Conservation (phyloP, 2,888 invertebrate genomes). For the Drosophila koepferae region DNA sequence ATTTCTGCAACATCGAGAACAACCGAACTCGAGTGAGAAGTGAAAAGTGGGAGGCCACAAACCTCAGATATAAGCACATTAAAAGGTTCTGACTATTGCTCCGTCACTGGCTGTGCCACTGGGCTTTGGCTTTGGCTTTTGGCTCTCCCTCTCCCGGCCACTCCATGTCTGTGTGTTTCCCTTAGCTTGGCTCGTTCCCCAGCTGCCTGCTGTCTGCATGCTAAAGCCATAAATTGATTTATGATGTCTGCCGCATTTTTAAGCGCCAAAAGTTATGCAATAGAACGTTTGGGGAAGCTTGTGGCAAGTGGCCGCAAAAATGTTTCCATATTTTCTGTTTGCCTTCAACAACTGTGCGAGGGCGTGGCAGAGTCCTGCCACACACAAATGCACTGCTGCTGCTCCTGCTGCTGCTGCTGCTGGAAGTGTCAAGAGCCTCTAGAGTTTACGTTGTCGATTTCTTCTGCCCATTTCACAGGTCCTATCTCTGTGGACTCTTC, state of each 20-base stretch:
- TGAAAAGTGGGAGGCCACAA: constrained; percentile 12
- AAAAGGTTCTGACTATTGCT: neutral
- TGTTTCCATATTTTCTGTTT: constrained; percentile 32
- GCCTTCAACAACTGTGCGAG: constrained; percentile 14
- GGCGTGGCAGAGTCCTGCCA: constrained; percentile 19
- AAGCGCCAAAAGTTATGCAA: constrained; percentile 74
- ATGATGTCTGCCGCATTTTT: constrained; percentile 70
- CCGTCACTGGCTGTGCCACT: neutral
- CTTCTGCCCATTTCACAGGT: constrained; percentile 3
- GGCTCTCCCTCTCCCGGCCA: neutral
- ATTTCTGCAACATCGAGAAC: constrained; percentile 20
- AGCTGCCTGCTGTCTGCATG: constrained; percentile 45
- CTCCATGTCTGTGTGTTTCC: neutral
- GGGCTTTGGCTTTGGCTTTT: too few relatives aligned
- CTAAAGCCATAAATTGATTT: constrained; percentile 68
- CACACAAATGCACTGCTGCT: constrained; percentile 33
- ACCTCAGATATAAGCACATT: constrained; percentile 13
- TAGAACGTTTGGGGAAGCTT: constrained; percentile 44
- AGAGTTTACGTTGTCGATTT: constrained; percentile 26
- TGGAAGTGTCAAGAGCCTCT: constrained; percentile 37
- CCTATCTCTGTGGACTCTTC: constrained; percentile 2
- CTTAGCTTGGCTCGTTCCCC: constrained; percentile 12
- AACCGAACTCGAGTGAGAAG: constrained; percentile 36
- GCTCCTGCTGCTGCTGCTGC: constrained; percentile 3
- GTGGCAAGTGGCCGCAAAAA: constrained; percentile 47